Conservation (phyloP, 2,888 invertebrate species). For the Agrotis clavis region DNA sequence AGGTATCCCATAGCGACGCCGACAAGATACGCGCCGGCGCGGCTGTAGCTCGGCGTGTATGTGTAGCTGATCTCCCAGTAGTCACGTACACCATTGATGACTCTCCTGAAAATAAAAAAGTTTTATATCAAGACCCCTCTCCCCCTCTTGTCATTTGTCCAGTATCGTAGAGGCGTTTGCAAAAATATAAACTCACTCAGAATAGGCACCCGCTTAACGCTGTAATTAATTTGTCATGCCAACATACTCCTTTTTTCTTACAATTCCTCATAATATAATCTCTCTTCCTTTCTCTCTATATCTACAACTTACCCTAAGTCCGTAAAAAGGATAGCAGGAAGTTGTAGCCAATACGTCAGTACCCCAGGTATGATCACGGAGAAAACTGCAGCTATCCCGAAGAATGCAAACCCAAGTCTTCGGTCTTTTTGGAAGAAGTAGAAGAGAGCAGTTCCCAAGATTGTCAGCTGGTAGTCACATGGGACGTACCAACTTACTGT, state of each 20-base stretch:
- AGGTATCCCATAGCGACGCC: constrained; percentile 69
- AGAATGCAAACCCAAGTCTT: constrained; percentile 28
- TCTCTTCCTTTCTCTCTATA: too few species aligned
- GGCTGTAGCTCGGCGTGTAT: constrained; percentile 62
- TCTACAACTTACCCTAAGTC: constrained; percentile 49
- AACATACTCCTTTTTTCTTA: too few species aligned
- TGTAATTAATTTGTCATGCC: too few species aligned
- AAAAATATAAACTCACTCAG: too few species aligned
- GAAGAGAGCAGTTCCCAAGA: constrained; percentile 57
- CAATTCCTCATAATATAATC: too few species aligned
- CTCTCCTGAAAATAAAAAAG: constrained; percentile 10
- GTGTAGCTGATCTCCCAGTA: constrained; percentile 39
- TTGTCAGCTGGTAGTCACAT: constrained; percentile 62
- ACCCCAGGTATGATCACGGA: constrained; percentile 58
- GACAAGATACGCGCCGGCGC: constrained; percentile 67
- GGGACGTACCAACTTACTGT: constrained; percentile 59
- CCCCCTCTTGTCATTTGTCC: too few species aligned
- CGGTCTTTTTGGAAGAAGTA: constrained; percentile 52
- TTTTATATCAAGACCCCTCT: too few species aligned
- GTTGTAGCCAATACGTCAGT: constrained; percentile 54
- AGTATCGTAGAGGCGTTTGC: too few species aligned
- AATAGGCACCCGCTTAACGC: too few species aligned
- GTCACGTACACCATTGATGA: neutral
- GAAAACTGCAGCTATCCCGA: constrained; percentile 15
- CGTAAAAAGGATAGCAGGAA: constrained; percentile 47